These are phyloP conservation scores for Pitta sordida DNA, from an alignment of 2,113 vertebrate species.

Conservation along the genomic window DNA sequence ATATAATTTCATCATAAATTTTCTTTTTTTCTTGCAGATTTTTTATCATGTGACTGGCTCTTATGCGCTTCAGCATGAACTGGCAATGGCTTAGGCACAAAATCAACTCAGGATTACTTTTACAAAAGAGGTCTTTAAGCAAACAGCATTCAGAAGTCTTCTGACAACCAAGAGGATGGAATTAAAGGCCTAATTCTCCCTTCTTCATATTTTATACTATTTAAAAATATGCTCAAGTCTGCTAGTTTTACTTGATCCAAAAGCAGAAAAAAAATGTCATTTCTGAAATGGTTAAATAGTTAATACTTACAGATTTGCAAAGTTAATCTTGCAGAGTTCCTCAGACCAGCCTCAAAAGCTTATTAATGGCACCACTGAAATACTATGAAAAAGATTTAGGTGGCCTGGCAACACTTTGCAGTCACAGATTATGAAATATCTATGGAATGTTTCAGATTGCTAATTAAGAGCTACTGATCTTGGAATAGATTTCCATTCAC, in stretches of 20 bases:
- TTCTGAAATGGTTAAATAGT: slow-evolving; percentile 34
- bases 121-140: slow-evolving; percentile 3
- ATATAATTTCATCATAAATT: slow-evolving; percentile 21
- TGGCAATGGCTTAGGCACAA: slow-evolving; percentile 84
- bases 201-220: slow-evolving; percentile 18
- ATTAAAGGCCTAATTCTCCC: slow-evolving; percentile 15
- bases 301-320: slow-evolving; percentile 18
- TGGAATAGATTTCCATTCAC: not conserved
- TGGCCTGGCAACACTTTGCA: not conserved
- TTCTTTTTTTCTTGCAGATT: slow-evolving; percentile 77
- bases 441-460: not conserved
- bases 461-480: not conserved
- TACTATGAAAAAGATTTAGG: not conserved
- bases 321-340: slow-evolving; percentile 48
- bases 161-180: not conserved
- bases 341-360: slow-evolving; percentile 4
- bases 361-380: slow-evolving; percentile 19
- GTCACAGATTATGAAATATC: not conserved
- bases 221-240: slow-evolving; percentile 40
- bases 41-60: slow-evolving; percentile 90
- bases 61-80: slow-evolving; percentile 85
- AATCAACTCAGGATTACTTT: slow-evolving; percentile 25
- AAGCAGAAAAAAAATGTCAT: not conserved
- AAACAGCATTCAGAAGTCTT: slow-evolving; percentile 4
- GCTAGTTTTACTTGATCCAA: slow-evolving; percentile 21